Evolutionary conservation across 2,888 invertebrate genomes (phyloP).

Genomic region (Parapristionchus giblindavisi): DNA sequence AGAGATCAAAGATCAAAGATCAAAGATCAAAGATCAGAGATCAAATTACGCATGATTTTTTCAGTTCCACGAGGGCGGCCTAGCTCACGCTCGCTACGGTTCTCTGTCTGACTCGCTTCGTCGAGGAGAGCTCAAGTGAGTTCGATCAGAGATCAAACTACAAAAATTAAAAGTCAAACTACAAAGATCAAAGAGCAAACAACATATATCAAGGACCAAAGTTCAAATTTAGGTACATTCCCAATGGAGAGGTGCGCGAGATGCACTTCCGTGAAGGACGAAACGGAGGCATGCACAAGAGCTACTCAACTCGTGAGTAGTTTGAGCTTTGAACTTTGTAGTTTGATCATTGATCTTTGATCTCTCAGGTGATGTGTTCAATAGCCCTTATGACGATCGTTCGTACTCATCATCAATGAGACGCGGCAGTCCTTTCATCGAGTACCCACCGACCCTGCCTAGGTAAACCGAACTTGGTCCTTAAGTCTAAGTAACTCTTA

Average conservation of each 20-base stretch:
- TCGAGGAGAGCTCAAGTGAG: constrained; percentile 64
- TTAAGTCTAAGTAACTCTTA: too few species aligned
- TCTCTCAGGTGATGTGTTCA: constrained; percentile 60
- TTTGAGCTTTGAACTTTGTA: constrained; percentile 18
- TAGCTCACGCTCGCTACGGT: constrained; percentile 67
- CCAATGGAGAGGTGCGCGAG: constrained; percentile 65
- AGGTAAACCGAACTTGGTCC: too few species aligned
- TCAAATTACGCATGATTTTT: too few species aligned
- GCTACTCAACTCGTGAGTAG: constrained; percentile 62
- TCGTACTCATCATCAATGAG: constrained; percentile 52
- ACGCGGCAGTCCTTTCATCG: constrained; percentile 64
- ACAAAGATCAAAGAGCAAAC: not conserved
- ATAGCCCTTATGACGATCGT: constrained; percentile 49
- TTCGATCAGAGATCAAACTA: not conserved
- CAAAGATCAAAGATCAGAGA: too few species aligned
- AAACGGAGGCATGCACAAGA: constrained; percentile 63
- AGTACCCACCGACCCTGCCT: constrained; percentile 69
- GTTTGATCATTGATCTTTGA: too few species aligned
- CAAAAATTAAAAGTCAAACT: not conserved
- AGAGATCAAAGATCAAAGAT: not conserved
- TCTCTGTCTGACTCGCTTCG: constrained; percentile 66
- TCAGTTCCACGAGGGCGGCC: constrained; percentile 49
- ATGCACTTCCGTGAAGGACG: constrained; percentile 48
- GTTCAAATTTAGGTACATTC: constrained; percentile 50
- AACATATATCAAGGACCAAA: not conserved